Conservation (phyloP, 2,888 invertebrate genomes). For the Silvanus unidentatus region DNA sequence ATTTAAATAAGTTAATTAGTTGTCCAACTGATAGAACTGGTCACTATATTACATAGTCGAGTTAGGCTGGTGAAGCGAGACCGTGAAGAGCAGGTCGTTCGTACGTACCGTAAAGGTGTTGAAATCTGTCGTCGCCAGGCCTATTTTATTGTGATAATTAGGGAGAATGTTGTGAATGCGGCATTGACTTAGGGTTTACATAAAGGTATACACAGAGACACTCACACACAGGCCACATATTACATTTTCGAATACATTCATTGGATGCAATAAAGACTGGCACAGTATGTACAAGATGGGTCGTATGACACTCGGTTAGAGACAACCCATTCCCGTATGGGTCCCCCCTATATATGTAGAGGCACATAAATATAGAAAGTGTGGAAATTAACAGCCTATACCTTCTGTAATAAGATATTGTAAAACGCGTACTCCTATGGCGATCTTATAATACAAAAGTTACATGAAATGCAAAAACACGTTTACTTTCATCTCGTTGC, state of each 20-base stretch:
- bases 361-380: constrained; percentile 29
- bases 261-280: not conserved
- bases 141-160: constrained; percentile 39
- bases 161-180: constrained; percentile 36
- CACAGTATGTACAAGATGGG: not conserved
- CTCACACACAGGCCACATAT: constrained; percentile 4
- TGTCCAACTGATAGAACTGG: constrained; percentile 23
- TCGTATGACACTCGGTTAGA: not conserved
- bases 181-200: constrained; percentile 26
- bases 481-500: constrained; percentile 31
- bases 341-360: not conserved
- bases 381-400: constrained; percentile 37
- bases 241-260: constrained; percentile 12
- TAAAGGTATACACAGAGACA: no score
- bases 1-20: constrained; percentile 11
- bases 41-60: constrained; percentile 14
- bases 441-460: constrained; percentile 30
- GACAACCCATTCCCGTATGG: not conserved
- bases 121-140: constrained; percentile 31
- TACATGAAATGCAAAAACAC: constrained; percentile 32
- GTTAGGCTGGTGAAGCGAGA: constrained; percentile 13
- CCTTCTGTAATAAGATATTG: constrained; percentile 40
- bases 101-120: constrained; percentile 30
- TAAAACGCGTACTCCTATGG: constrained; percentile 26
- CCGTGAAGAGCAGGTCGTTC: constrained; percentile 7